Evolutionary conservation across 1,140 invertebrate species (phyloP).

Genomic region (Brachionus rotundiformis): DNA sequence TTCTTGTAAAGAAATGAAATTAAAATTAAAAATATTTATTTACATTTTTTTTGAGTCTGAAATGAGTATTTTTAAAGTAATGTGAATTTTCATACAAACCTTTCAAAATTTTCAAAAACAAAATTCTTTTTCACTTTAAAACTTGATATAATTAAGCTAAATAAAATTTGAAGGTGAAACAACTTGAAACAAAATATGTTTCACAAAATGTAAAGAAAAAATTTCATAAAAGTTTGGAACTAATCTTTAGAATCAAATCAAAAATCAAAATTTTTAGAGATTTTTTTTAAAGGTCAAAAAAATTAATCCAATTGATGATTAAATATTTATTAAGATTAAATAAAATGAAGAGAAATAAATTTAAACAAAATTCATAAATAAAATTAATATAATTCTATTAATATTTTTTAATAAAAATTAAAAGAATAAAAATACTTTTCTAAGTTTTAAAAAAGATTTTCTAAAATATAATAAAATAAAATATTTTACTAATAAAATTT

Average conservation of each 20-base stretch:
- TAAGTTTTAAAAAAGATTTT: neutral
- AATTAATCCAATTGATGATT: neutral
- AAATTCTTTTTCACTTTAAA: neutral
- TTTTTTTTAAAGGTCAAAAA: neutral
- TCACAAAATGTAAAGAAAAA: too few relatives aligned
- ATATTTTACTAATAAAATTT: conserved; percentile 1
- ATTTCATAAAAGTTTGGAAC: too few relatives aligned
- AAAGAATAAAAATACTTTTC: neutral
- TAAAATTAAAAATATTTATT: neutral
- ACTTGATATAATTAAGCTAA: neutral
- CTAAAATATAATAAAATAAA: neutral
- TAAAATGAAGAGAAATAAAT: neutral
- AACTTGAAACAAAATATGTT: too few relatives aligned
- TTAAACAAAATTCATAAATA: neutral
- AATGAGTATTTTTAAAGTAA: neutral
- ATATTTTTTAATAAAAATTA: neutral
- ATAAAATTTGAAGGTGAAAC: too few relatives aligned
- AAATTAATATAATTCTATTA: neutral
- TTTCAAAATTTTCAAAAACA: neutral
- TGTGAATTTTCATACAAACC: neutral
- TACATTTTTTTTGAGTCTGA: neutral
- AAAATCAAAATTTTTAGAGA: too few relatives aligned
- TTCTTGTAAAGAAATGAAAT: neutral
- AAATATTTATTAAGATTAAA: neutral
- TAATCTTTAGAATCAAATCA: too few relatives aligned